Evolutionary conservation across 2,888 invertebrate genomes (phyloP).

Genomic region (Druceiella hillmani): DNA sequence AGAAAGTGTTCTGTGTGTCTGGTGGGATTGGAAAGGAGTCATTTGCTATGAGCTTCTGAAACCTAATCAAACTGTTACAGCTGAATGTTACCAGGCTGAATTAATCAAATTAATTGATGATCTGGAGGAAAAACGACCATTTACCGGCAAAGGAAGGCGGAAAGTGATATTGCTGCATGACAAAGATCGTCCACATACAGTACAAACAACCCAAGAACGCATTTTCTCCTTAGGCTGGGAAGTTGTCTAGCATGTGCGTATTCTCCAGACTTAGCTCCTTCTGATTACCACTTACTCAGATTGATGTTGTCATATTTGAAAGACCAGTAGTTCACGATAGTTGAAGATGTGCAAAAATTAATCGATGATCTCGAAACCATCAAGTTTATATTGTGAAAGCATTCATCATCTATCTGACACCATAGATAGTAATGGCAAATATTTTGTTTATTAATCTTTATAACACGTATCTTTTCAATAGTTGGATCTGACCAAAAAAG

Average conservation of each 20-base stretch:
- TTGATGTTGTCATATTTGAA: conserved; percentile 6
- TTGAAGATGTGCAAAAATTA: conserved; percentile 3
- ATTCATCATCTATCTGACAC: conserved; percentile 3
- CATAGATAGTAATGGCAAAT: conserved; percentile 5
- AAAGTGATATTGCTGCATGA: conserved; percentile 19
- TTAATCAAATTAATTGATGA: conserved; percentile 14
- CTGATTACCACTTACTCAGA: conserved; percentile 3
- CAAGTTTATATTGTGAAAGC: conserved; percentile 5
- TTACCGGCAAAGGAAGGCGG: conserved; percentile 12
- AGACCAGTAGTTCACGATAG: conserved; percentile 2
- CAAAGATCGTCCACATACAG: conserved; percentile 16
- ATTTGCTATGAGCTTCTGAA: conserved; percentile 19
- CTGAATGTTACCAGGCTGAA: conserved; percentile 11
- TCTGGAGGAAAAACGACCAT: conserved; percentile 16
- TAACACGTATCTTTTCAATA: conserved; percentile 2
- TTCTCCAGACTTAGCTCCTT: too few relatives aligned
- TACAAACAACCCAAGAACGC: conserved; percentile 10
- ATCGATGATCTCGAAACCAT: not conserved
- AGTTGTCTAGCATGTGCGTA: conserved; percentile 6
- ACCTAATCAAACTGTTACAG: conserved; percentile 16
- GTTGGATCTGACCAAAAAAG: conserved; percentile 2
- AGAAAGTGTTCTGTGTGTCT: conserved; percentile 19
- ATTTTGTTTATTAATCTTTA: conserved; percentile 6
- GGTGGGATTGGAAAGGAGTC: conserved; percentile 22
- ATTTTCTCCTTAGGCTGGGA: conserved; percentile 8